Evolutionary conservation across 2,888 invertebrate species (phyloP), one percentile per base, ranked within the genome.

Genomic region (Xestia c-nigrum): DNA sequence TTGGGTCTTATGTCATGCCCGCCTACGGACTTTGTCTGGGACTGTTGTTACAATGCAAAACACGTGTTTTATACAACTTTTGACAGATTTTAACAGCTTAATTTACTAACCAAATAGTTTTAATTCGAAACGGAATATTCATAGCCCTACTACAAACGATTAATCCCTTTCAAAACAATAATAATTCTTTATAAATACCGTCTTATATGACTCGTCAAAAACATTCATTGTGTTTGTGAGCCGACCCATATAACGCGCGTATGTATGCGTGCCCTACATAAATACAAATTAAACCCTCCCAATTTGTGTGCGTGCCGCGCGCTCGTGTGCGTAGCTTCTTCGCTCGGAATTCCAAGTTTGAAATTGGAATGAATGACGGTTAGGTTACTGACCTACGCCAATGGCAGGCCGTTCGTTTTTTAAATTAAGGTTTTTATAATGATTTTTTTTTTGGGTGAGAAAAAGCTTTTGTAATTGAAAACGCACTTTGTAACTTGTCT

Each of bases 311-410:
- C 93, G 94, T 93, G 85, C 80, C 76, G 47, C 73, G 85, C 79
- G 87, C 69, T 61, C 88, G 94, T 95, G 95, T 94, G 94, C 92
- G 95, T 94, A 91, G 88, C 92, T 95, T 94, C 96, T 95, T 95
- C 95, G 94, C 93, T 92, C 93, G 93, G 94, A 94, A 94, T 95
- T 96, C 94, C 94, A 96, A 96, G 94, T 96, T 96, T 95, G 94
- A 94, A 96, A 95, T 95, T 95, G 94, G 94, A 95, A 95, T 96
- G 95, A 96, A 95, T 95, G 96, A 94, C 95, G 95, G 92, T 93
- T 93, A 94, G 96, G 96, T 96, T 94, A 93, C 95, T 95, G 95
- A 96, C 96, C 96, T 95, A 95, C 88, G 94, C 90, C 93, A 94
- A 94, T 89, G 84, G 87, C 80, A 84, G 71, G 77, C 81, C 80